Evolutionary conservation across 2,797 vertebrate species (phyloP), one percentile per base, ranked within the genome.

Genomic region (Heterohyrax brucei): DNA sequence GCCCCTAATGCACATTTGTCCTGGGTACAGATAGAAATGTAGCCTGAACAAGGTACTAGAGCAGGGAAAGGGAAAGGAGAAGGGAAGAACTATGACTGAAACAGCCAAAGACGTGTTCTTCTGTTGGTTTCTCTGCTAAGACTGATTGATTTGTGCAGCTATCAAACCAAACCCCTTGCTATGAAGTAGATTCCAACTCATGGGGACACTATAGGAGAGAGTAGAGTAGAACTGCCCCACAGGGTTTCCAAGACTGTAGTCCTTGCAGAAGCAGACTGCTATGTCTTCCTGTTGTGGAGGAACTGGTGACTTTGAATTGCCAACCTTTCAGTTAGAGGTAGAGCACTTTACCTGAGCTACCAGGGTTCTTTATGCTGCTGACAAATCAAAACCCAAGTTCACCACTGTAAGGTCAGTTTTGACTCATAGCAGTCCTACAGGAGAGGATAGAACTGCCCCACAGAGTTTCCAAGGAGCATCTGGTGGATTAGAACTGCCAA

Each of bases 101-200:
- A n/a, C 4, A 68, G 26, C 8, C 66, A n/a, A 46, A 28, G 2
- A 24, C 1, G 14, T 24, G 0, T 33, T 44, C 64, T 64, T 77
- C 64, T 16, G 16, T 8, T 0, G 46, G 14, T 2, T 64, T 26
- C 7, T 0, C 9, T 73, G 7, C 68, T 30, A 0, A 9, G 50
- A 2, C 8, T 61, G 28, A 21, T 9, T 44, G 73, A 26, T 10
- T 18, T 12, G 1, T 0, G 33, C 28, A 21, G 0, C 28, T 21
- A 0, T 5, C 1, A 18, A 33, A 73, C 33, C 3, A 44, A 44
- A 44, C 68, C 33, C 70, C 18, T 73, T 73, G 70, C 33, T 30
- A 16, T 39, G 16, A 21, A 73, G 33, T 73, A 2, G 19, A 39
- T 73, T 44, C 33, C 26, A 12, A 73, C 33, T 73, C 70, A 21